Percentiles rank a stretch among this genome's conserved stretches.
Conservation (phyloP, 2,113 vertebrate species). For the Aegotheles bennettii region DNA sequence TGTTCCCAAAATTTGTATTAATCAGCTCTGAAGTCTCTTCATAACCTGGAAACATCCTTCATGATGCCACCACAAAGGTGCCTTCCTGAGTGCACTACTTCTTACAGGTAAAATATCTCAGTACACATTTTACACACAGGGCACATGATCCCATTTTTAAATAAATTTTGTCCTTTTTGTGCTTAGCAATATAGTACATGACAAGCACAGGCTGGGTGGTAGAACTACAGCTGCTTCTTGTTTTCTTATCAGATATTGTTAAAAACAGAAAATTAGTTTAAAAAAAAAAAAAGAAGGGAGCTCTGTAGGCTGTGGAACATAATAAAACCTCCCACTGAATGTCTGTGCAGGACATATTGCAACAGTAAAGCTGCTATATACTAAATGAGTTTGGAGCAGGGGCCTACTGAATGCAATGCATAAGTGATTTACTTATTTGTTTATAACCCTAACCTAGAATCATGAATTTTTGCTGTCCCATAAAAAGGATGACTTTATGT, state of each 20-base stretch:
- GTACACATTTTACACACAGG: background rate
- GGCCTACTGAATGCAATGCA: background rate
- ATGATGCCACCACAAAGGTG: background rate
- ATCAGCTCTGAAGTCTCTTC: background rate
- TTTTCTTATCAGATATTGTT: slow-evolving; percentile 30
- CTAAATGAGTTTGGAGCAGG: background rate
- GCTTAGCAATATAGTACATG: background rate
- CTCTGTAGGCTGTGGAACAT: slow-evolving; percentile 36
- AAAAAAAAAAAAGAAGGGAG: background rate
- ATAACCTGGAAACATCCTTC: background rate
- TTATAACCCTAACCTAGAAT: background rate
- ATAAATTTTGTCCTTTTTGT: background rate
- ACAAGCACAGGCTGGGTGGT: background rate
- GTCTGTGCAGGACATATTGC: background rate
- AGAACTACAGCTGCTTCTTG: background rate
- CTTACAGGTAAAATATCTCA: background rate
- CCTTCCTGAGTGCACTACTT: background rate
- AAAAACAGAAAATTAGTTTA: slow-evolving; percentile 39
- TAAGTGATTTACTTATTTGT: slow-evolving; percentile 8
- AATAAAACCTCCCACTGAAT: slow-evolving; percentile 51
- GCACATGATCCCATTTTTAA: background rate
- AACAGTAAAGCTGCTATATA: slow-evolving; percentile 9
- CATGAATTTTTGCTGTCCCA: background rate
- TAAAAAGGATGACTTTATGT: background rate
- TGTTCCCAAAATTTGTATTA: background rate